Conservation (phyloP, 53 echinoderm and acorn worm species). For the Holothuria scabra region DNA sequence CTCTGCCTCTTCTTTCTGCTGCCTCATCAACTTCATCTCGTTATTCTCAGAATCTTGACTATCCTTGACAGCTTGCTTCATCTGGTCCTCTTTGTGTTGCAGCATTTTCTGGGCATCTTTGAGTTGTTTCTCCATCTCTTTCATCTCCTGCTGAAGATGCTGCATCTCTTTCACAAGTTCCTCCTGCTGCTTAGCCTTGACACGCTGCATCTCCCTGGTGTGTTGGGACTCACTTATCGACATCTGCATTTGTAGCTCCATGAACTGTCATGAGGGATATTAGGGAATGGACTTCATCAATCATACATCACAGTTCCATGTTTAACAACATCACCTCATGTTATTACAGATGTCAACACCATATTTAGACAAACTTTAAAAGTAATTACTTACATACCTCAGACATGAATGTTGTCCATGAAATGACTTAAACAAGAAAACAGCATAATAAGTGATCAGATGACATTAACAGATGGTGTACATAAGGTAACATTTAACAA, state of each 20-base stretch:
- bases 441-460: no score
- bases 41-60: slow-evolving; percentile 63
- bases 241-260: slow-evolving; percentile 85
- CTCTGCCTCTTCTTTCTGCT: slow-evolving; percentile 82
- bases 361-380: no score
- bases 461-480: no score
- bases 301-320: no score
- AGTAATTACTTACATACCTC: no score
- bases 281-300: no score
- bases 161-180: slow-evolving; percentile 66
- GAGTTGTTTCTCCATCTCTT: slow-evolving; percentile 65
- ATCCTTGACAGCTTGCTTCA: slow-evolving; percentile 44
- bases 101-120: slow-evolving; percentile 68
- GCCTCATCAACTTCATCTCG: slow-evolving; percentile 67
- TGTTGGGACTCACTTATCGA: slow-evolving; percentile 84
- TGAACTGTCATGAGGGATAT: slow-evolving; percentile 52
- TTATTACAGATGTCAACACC: no score
- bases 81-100: slow-evolving; percentile 60
- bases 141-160: slow-evolving; percentile 67
- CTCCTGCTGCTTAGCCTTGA: slow-evolving; percentile 62
- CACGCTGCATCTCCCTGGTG: slow-evolving; percentile 77
- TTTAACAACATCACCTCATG: no score
- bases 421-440: no score
- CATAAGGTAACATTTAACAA: no score
- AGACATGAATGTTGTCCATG: no score